These are phyloP conservation scores for Acronicta alni DNA, from an alignment of 2,888 invertebrate species.

Conservation along the genomic window DNA sequence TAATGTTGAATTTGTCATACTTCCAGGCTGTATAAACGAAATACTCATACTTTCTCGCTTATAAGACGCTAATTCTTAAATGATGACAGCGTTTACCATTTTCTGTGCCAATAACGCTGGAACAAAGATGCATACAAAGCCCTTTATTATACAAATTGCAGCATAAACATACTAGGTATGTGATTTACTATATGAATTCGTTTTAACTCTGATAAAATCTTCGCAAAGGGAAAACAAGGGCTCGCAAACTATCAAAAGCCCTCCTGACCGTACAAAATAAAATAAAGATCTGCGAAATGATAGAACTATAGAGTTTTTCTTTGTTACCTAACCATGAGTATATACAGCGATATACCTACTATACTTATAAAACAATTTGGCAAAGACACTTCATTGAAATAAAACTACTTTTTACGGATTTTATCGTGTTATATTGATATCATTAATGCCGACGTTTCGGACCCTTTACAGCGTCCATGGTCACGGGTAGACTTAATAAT, in stretches of 20 bases:
- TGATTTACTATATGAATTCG: slow-evolving; percentile 47
- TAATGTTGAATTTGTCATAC: too few species aligned
- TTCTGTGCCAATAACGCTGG: slow-evolving; percentile 30
- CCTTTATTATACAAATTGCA: slow-evolving; percentile 45
- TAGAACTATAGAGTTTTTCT: too few species aligned
- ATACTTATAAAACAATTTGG: too few species aligned
- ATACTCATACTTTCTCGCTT: slow-evolving; percentile 1
- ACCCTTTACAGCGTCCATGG: too few species aligned
- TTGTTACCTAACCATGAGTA: too few species aligned
- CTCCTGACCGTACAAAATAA: not conserved
- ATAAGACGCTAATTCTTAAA: slow-evolving; percentile 29
- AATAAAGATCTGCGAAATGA: not conserved
- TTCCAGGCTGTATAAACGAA: not conserved
- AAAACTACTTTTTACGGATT: too few species aligned
- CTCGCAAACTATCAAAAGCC: slow-evolving; percentile 14
- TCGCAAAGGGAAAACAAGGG: slow-evolving; percentile 36
- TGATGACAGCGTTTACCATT: slow-evolving; percentile 20
- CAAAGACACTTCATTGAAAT: too few species aligned
- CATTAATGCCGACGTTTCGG: too few species aligned
- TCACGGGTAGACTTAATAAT: too few species aligned
- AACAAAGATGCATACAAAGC: slow-evolving; percentile 48
- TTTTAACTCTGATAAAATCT: slow-evolving; percentile 38
- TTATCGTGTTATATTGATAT: too few species aligned
- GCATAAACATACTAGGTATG: slow-evolving; percentile 47
- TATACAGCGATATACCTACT: too few species aligned